Percentiles rank a stretch among this genome's conserved stretches.
Evolutionary conservation across 2,888 invertebrate species (phyloP).

Genomic region (Meandrusa payeni): DNA sequence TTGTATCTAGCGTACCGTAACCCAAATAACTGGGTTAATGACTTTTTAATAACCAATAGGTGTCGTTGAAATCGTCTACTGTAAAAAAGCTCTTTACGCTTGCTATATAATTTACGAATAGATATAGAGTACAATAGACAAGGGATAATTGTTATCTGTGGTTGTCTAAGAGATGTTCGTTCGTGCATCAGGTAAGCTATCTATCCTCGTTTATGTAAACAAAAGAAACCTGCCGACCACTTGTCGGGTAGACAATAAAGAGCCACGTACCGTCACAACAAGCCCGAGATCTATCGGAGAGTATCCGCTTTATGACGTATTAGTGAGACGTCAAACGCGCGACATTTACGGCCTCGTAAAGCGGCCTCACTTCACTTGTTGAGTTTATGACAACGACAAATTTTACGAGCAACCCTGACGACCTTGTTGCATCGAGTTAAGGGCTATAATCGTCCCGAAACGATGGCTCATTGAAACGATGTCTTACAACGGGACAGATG

Average conservation of each 20-base stretch:
- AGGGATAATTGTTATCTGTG: too few species aligned
- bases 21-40: too few species aligned
- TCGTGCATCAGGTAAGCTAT: too few species aligned
- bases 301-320: conserved; percentile 65
- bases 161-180: too few species aligned
- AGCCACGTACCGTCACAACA: conserved; percentile 31
- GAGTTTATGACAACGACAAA: conserved; percentile 51
- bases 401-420: conserved; percentile 34
- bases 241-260: conserved; percentile 29
- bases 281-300: conserved; percentile 34
- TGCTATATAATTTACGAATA: too few species aligned
- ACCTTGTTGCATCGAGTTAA: conserved; percentile 32
- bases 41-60: too few species aligned
- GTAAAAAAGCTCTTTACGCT: too few species aligned
- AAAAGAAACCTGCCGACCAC: not conserved
- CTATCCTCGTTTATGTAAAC: too few species aligned
- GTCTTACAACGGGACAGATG: conserved; percentile 25
- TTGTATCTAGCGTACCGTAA: too few species aligned
- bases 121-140: too few species aligned
- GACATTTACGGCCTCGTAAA: conserved; percentile 68
- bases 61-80: too few species aligned
- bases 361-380: conserved; percentile 72
- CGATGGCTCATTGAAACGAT: conserved; percentile 26
- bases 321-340: conserved; percentile 67
- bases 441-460: conserved; percentile 27